These are phyloP conservation scores for Laticauda colubrina DNA, from an alignment of 2,113 vertebrate genomes.

Conservation along the genomic window DNA sequence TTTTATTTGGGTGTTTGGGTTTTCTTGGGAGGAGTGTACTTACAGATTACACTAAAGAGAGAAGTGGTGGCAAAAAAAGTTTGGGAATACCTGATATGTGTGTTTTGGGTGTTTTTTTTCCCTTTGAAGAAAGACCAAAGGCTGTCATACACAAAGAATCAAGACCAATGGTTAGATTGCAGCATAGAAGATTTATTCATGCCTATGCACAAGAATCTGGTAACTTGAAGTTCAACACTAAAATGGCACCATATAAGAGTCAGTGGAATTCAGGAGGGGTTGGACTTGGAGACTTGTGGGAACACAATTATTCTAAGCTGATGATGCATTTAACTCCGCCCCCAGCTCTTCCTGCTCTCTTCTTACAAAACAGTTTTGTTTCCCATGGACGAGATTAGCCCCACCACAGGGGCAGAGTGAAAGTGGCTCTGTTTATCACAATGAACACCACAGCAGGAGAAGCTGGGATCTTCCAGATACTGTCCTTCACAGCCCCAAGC, in stretches of 20 bases:
- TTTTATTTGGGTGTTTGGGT: background rate
- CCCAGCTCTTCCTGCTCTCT: background rate
- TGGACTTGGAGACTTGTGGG: background rate
- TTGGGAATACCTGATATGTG: background rate
- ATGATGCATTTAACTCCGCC: background rate
- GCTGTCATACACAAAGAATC: background rate
- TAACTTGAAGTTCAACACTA: background rate
- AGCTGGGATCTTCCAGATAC: too few species aligned
- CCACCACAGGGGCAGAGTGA: background rate
- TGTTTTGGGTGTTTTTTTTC: background rate
- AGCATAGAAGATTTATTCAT: background rate
- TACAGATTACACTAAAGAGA: background rate
- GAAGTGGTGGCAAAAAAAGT: background rate
- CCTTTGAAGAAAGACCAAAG: background rate
- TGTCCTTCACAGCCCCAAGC: background rate
- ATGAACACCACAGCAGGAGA: too few species aligned
- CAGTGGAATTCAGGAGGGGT: background rate
- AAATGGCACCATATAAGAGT: background rate
- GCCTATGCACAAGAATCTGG: background rate
- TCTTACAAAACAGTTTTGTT: background rate
- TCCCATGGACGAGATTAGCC: background rate
- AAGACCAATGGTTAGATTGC: background rate
- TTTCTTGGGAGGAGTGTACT: background rate
- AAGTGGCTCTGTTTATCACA: background rate
- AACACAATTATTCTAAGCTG: background rate